Percentiles rank a stretch among this genome's conserved stretches.
These are phyloP conservation scores for Macaria liturata DNA, from an alignment of 2,888 invertebrate species.

Conservation along the genomic window DNA sequence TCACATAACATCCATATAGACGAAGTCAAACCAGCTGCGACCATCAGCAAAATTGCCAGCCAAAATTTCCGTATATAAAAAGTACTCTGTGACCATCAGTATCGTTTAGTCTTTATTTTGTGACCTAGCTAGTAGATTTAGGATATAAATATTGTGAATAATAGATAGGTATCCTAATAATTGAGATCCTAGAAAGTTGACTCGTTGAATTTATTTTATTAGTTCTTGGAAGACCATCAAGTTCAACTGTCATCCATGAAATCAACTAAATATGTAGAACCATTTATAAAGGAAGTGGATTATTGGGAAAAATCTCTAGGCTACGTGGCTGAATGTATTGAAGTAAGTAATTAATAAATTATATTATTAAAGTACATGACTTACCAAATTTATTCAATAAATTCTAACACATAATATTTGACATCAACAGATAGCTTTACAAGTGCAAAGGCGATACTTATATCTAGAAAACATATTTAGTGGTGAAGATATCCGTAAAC, in stretches of 20 bases:
- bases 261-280: conserved; percentile 93
- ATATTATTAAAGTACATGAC: too few relatives aligned
- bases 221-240: conserved; percentile 92
- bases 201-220: conserved; percentile 4
- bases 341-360: conserved; percentile 66
- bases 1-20: neutral
- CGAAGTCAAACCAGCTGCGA: too few relatives aligned
- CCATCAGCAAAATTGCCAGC: too few relatives aligned
- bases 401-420: too few relatives aligned
- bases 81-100: too few relatives aligned
- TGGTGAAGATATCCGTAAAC: conserved; percentile 94
- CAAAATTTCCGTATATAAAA: too few relatives aligned
- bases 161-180: too few relatives aligned
- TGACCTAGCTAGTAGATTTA: too few relatives aligned
- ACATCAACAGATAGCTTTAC: conserved; percentile 81
- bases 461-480: conserved; percentile 95
- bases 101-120: too few relatives aligned
- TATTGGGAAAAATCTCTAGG: conserved; percentile 94
- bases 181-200: too few relatives aligned
- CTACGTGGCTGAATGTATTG: conserved; percentile 91
- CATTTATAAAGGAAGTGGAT: conserved; percentile 92
- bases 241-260: conserved; percentile 94
- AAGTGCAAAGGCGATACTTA: conserved; percentile 92
- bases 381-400: too few relatives aligned
- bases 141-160: too few relatives aligned